Base-by-base conservation (phyloP, 2,888 invertebrate species). In the Eumerus sabulonum region DNA sequence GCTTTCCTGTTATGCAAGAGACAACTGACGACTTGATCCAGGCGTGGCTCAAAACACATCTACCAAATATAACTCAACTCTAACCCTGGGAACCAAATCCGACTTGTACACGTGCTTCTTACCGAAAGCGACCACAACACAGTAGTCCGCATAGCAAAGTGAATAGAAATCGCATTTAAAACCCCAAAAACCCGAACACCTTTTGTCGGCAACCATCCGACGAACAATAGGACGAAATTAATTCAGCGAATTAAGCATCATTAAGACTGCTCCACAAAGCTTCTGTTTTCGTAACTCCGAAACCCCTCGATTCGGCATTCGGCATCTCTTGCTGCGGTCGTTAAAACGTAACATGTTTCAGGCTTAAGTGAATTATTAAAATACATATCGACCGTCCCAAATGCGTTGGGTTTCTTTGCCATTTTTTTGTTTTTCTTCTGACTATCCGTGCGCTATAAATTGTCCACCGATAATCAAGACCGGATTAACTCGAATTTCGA, bases 401-500 rank as follows among this genome's bases (percentile, higher is more conserved):
- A 63, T 63, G 56, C 66, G 71, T 56, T 50, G 50, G 36, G n/a
- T n/a, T n/a, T n/a, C n/a, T n/a, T 63, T 16, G 27, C 56, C 59
- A 17, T 50, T 54, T 42, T 56, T 51, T 63, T 63, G 45, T 44
- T 27, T 48, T 59, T 59, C 17, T 48, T 67, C 18, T 71, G 50
- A 18, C 16, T 73, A 48, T 53, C 57, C 42, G 40, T 3, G 40
- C 16, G 16, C 60, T 51, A 57, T 73, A 63, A 67, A 53, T 73
- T 73, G 38, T 54, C 53, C 16, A 54, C 68, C 53, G 73, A 74
- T 64, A 79, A 68, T 68, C 74, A 48, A 68, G 57, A 74, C 79
- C 63, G 68, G 79, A 74, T 74, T 79, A 74, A 74, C 64, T 60
- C 50, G 74, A 74, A 67, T 48, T 66, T 71, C 54, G 50, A 67